Percentiles rank a stretch among this genome's conserved stretches.
Conservation (phyloP, 2,113 vertebrate species). For the Pollachius pollachius region DNA sequence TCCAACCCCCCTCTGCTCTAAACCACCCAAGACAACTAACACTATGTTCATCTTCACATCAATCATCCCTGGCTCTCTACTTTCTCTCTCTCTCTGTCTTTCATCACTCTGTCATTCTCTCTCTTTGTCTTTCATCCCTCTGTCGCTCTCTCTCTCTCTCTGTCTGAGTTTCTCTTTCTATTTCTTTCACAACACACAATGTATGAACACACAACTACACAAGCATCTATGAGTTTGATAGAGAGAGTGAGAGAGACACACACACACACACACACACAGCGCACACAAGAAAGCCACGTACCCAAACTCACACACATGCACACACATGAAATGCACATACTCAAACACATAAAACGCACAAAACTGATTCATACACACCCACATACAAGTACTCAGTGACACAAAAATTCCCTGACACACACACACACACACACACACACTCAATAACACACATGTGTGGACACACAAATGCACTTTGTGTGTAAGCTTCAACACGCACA, state of each 20-base stretch:
- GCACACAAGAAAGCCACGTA: too few relatives aligned
- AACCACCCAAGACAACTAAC: too few relatives aligned
- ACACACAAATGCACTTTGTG: background rate
- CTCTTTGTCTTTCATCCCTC: conserved; percentile 47
- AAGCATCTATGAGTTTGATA: background rate
- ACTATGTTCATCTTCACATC: conserved; percentile 39
- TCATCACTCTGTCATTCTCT: conserved; percentile 36
- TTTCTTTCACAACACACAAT: conserved; percentile 39
- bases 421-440: background rate
- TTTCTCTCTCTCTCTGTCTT: conserved; percentile 19
- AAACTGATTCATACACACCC: background rate
- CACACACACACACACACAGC: conserved; percentile 42
- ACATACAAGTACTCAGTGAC: background rate
- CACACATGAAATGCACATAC: background rate
- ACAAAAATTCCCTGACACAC: background rate
- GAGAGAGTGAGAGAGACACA: background rate
- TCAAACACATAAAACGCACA: background rate
- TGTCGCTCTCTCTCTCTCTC: conserved; percentile 6
- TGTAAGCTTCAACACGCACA: background rate
- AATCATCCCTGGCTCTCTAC: conserved; percentile 39
- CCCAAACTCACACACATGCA: conserved; percentile 23
- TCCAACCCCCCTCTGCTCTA: conserved; percentile 9
- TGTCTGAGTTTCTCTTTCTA: conserved; percentile 46
- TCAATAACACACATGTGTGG: background rate
- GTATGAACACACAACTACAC: conserved; percentile 6